Evolutionary conservation across 2,797 vertebrate species (phyloP).

Genomic region (Cynopterus sphinx): DNA sequence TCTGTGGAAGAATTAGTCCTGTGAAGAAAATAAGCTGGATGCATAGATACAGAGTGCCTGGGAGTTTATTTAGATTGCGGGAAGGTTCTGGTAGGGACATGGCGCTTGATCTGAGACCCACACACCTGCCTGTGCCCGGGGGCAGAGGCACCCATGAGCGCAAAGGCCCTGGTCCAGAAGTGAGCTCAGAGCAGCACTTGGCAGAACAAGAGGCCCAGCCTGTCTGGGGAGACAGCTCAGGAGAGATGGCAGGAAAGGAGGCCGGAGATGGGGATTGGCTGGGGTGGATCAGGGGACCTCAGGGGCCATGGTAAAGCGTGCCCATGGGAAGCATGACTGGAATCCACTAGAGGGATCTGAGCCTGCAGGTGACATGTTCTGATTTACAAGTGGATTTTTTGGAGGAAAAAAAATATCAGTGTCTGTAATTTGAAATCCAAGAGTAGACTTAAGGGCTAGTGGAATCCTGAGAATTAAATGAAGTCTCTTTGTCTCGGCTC

Average conservation of each 20-base stretch:
- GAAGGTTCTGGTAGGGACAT: neutral
- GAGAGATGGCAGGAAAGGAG: neutral
- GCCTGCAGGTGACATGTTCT: neutral
- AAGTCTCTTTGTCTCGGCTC: neutral
- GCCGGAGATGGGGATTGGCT: neutral
- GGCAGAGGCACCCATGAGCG: neutral
- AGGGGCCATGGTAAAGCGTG: neutral
- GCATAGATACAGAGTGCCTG: no score
- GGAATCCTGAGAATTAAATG: neutral
- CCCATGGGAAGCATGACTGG: no score
- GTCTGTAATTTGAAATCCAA: neutral
- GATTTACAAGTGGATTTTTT: neutral
- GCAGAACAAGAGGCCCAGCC: neutral
- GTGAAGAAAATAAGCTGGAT: neutral
- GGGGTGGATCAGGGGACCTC: no score
- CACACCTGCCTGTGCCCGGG: accelerated
- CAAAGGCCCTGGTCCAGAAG: neutral
- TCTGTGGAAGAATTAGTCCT: neutral
- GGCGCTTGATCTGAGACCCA: neutral
- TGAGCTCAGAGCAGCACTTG: neutral
- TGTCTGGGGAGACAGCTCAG: neutral
- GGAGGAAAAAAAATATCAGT: neutral
- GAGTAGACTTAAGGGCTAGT: neutral
- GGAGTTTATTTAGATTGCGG: neutral
- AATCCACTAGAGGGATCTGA: neutral